Percentiles rank a stretch among this genome's conserved stretches.
phyloP scores from a whole-genome alignment of 2,888 invertebrate genomes.

The Ochropleura leucogaster region DNA sequence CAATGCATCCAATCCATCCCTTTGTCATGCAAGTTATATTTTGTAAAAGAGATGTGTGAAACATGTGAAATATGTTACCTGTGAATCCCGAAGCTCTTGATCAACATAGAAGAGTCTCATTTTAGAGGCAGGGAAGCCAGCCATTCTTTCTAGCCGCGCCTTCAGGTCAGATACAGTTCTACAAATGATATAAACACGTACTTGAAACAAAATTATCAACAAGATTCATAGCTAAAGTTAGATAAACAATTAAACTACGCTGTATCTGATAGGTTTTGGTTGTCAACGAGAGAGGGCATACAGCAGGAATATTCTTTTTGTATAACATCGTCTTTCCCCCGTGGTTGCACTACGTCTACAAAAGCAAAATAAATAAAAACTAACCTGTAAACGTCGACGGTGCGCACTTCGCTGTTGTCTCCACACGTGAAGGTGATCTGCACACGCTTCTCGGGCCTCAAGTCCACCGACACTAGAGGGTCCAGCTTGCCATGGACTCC shows the following conservation, averaged over 20 bases:
- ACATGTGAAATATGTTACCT: conserved; percentile 75
- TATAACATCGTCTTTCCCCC: neutral
- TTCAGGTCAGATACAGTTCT: conserved; percentile 96
- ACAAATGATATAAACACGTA: conserved; percentile 67
- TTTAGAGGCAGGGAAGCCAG: conserved; percentile 95
- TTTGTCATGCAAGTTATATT: conserved; percentile 25
- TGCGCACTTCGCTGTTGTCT: conserved; percentile 93
- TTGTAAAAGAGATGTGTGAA: neutral
- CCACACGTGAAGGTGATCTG: conserved; percentile 96
- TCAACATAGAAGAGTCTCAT: conserved; percentile 98
- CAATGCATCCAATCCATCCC: neutral
- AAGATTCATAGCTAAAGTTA: neutral
- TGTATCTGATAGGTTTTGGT: neutral
- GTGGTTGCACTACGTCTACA: neutral
- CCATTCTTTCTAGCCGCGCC: conserved; percentile 94
- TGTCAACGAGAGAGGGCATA: neutral
- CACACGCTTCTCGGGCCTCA: conserved; percentile 96
- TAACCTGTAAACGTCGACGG: conserved; percentile 93
- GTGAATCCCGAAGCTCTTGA: conserved; percentile 93
- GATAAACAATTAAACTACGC: neutral
- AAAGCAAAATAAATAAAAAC: conserved; percentile 5
- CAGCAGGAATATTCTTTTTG: neutral
- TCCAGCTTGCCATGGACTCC: conserved; percentile 97
- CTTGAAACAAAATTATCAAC: neutral
- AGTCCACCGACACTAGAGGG: conserved; percentile 96